phyloP scores from a whole-genome alignment of 1,140 invertebrate genomes.

The Spodoptera frugiperda region DNA sequence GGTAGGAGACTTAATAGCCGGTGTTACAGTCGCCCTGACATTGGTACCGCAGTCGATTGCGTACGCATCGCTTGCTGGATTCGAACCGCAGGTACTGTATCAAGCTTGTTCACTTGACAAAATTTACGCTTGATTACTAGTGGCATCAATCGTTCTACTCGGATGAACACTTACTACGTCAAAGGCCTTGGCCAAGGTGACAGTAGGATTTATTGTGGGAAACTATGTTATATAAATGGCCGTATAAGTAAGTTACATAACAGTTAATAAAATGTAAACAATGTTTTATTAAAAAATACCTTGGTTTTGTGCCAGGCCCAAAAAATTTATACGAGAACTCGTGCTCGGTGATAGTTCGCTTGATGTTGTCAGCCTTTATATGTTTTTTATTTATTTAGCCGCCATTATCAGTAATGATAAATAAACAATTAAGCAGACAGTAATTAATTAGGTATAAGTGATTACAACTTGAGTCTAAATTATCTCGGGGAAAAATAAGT shows the following conservation, averaged over 20 bases:
- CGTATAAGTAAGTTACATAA: too few species aligned
- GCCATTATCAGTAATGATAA: too few species aligned
- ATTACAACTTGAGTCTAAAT: neutral
- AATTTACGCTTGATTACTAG: constrained; percentile 26
- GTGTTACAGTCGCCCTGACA: constrained; percentile 93
- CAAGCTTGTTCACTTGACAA: constrained; percentile 38
- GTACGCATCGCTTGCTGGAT: constrained; percentile 91
- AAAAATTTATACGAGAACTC: too few species aligned
- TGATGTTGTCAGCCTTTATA: too few species aligned
- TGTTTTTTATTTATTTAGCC: too few species aligned
- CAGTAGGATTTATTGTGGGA: constrained; percentile 17
- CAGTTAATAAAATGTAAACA: too few species aligned
- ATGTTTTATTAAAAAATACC: too few species aligned
- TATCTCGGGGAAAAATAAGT: constrained; percentile 26
- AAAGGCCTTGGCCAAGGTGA: constrained; percentile 16
- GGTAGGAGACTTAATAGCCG: constrained; percentile 92
- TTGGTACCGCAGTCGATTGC: constrained; percentile 93
- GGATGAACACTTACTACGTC: constrained; percentile 15
- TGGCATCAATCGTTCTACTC: constrained; percentile 41
- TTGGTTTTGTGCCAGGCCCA: too few species aligned
- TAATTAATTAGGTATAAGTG: neutral
- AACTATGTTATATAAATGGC: neutral
- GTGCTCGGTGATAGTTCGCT: too few species aligned
- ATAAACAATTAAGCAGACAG: neutral
- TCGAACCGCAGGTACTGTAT: constrained; percentile 89